Percentiles rank a stretch among this genome's conserved stretches.
phyloP scores from a whole-genome alignment of 2,888 invertebrate genomes.

The Saturnia japonica region DNA sequence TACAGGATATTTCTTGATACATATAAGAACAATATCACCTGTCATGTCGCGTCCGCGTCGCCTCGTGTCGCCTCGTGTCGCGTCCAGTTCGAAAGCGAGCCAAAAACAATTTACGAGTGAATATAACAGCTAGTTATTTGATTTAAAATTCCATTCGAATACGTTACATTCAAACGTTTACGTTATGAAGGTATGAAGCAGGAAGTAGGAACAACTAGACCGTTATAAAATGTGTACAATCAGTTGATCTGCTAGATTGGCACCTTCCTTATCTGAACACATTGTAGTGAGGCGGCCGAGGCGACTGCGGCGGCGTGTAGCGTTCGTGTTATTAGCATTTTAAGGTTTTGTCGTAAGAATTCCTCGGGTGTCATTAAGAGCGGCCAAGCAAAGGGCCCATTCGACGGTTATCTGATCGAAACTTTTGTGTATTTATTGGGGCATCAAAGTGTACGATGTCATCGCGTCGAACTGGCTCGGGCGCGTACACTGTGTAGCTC shows the following conservation, averaged over 20 bases:
- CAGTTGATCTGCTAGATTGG: constrained; percentile 52
- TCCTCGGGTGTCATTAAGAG: constrained; percentile 55
- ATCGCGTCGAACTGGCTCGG: constrained; percentile 16
- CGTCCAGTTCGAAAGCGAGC: not conserved
- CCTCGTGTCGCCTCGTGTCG: no score
- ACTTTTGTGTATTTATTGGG: constrained; percentile 73
- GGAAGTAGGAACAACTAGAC: constrained; percentile 25
- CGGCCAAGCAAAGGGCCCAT: constrained; percentile 40
- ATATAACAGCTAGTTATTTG: not conserved
- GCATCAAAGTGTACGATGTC: constrained; percentile 48
- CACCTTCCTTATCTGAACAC: constrained; percentile 52
- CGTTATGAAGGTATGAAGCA: no score
- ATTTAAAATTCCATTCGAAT: not conserved
- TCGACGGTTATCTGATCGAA: constrained; percentile 63
- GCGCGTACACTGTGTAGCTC: constrained; percentile 60
- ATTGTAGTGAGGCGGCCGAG: constrained; percentile 17
- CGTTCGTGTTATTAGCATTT: constrained; percentile 57
- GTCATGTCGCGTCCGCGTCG: no score
- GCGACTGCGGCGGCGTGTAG: constrained; percentile 27
- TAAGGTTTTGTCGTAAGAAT: constrained; percentile 55
- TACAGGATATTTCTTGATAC: no score
- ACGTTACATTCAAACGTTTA: not conserved
- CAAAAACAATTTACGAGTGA: not conserved
- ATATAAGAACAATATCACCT: no score
- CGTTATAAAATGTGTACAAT: constrained; percentile 60